Evolutionary conservation across 2,888 invertebrate species (phyloP).

Genomic region (Cenopis cana): DNA sequence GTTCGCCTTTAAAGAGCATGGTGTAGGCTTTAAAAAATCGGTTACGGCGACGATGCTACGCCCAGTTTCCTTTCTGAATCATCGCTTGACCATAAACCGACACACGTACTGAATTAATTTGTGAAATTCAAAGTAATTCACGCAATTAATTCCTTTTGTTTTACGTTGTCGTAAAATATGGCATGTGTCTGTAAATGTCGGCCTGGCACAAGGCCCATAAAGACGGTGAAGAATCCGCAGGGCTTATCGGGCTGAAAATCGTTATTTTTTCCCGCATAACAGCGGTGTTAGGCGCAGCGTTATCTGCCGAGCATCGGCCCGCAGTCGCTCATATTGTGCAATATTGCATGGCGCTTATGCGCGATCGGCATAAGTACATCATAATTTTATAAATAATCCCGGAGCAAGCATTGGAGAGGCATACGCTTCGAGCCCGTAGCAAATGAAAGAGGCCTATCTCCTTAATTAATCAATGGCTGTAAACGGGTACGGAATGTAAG

Average conservation of each 20-base stretch:
- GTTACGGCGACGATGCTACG: slow-evolving; percentile 26
- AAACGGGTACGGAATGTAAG: slow-evolving; percentile 43
- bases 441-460: slow-evolving; percentile 39
- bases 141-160: slow-evolving; percentile 23
- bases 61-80: slow-evolving; percentile 41
- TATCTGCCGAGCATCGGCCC: slow-evolving; percentile 58
- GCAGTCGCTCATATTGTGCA: slow-evolving; percentile 55
- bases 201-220: slow-evolving; percentile 27
- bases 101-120: slow-evolving; percentile 26
- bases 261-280: slow-evolving; percentile 51
- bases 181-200: slow-evolving; percentile 35
- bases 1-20: slow-evolving; percentile 25
- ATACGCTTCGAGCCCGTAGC: slow-evolving; percentile 31
- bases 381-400: slow-evolving; percentile 17
- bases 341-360: slow-evolving; percentile 46
- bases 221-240: slow-evolving; percentile 50
- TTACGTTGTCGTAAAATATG: slow-evolving; percentile 42
- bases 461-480: slow-evolving; percentile 45
- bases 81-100: slow-evolving; percentile 33
- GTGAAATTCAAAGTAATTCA: slow-evolving; percentile 20
- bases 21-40: slow-evolving; percentile 38
- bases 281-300: slow-evolving; percentile 51
- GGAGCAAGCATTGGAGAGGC: slow-evolving; percentile 17
- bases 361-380: slow-evolving; percentile 16
- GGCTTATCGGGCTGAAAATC: slow-evolving; percentile 48